Evolutionary conservation across 2,797 vertebrate genomes (phyloP), one percentile per base, ranked within the genome.

Genomic region (Enteromius trimaculatus): DNA sequence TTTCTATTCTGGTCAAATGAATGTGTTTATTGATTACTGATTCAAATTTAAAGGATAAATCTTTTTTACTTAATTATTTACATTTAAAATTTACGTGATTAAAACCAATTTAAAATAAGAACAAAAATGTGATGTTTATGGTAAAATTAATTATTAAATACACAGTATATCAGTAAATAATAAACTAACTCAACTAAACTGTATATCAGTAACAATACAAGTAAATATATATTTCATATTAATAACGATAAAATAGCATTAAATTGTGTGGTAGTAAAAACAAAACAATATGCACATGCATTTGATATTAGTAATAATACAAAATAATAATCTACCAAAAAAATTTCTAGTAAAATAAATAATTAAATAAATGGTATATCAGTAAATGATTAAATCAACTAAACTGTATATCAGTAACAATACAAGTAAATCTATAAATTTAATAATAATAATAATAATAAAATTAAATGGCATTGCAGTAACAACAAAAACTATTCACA

Each of bases 211-310:
- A 64, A 64, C 23, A 58, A 58, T 58, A 62, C 13, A 64, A 64
- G 26, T 64, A 31, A 64, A 17, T 64, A 31, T 64, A 31, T 6
- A 31, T 39, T 34, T 55, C n/a, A 13, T 6, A 23, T 37, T 42
- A 60, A 26, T 17, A 39, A 60, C 17, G 58, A 26, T 26, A 64
- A 47, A 29, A 29, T 17, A 62, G 16, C 0, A 26, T 23, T 8
- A 2, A 26, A 42, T 42, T 62, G 13, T 39, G 60, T 34, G 14
- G 19, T 39, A 34, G 8, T 76, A 76, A 76, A 79, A 86, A 83
- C 77, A 82, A 84, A 84, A 85, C 82, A 72, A 51, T 53, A 6
- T 21, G 47, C 10, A n/a, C 49, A n/a, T n/a, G 82, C 76, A 81
- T 29, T 47, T 42, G 26, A 60, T 10, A 58, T 26, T 39, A 26